These are phyloP conservation scores for Chascanopsetta lugubris DNA, from an alignment of 2,113 vertebrate species.

Conservation along the genomic window DNA sequence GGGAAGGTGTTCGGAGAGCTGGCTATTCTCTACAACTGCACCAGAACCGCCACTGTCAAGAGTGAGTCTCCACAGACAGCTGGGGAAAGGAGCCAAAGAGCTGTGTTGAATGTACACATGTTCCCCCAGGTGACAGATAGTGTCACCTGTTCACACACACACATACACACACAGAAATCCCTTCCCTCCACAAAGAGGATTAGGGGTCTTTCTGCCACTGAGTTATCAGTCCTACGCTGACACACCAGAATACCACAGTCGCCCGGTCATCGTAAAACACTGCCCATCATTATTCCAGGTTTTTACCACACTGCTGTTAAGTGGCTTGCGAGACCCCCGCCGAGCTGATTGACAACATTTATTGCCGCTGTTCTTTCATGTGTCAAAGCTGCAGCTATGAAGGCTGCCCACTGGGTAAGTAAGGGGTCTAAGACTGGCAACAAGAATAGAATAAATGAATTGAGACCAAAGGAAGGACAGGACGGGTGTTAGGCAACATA, in stretches of 20 bases:
- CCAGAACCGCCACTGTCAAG: conserved; percentile 96
- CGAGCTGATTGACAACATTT: conserved; percentile 55
- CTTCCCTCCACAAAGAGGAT: conserved; percentile 8
- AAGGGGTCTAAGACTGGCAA: conserved; percentile 40
- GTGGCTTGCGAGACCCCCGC: conserved; percentile 29
- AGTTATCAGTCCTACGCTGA: conserved; percentile 15
- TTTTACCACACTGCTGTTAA: conserved; percentile 50
- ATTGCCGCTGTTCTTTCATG: conserved; percentile 33
- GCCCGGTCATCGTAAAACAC: conserved; percentile 33
- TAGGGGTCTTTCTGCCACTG: conserved; percentile 12
- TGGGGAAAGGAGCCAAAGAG: conserved; percentile 30
- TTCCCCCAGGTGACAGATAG: conserved; percentile 3
- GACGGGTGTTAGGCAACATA: conserved; percentile 44
- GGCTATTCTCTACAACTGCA: conserved; percentile 99
- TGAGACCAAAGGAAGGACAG: conserved; percentile 24
- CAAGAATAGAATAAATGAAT: conserved; percentile 44
- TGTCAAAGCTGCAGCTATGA: conserved; percentile 51
- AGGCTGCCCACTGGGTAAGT: conserved; percentile 37
- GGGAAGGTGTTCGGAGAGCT: conserved; percentile 98
- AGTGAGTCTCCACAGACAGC: conserved; percentile 80
- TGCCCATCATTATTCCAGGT: conserved; percentile 1
- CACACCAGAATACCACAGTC: conserved; percentile 24
- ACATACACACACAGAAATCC: conserved; percentile 5
- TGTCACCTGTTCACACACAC: conserved; percentile 12
- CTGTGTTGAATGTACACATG: conserved; percentile 23